Conservation (phyloP, 2,888 invertebrate species). For the Vesta saturnalis region DNA sequence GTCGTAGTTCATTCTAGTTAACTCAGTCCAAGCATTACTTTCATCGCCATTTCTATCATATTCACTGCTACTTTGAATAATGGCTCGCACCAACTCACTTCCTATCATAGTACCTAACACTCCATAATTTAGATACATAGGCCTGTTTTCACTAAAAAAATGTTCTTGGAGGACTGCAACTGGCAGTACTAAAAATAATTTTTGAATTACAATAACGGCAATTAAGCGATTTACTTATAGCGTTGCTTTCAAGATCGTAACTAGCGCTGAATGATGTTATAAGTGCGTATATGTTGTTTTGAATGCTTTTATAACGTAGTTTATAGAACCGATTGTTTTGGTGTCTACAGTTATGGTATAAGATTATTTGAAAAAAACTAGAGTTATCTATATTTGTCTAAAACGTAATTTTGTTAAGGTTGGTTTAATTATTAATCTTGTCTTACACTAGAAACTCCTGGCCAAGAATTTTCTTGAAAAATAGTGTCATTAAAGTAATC, state of each 20-base stretch:
- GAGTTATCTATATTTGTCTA: background rate
- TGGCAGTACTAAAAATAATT: background rate
- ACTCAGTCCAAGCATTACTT: slow-evolving; percentile 91
- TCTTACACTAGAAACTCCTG: slow-evolving; percentile 23
- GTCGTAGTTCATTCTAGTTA: slow-evolving; percentile 83
- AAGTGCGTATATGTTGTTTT: background rate
- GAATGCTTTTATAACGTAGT: background rate
- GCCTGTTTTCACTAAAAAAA: slow-evolving; percentile 89
- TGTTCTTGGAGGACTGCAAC: background rate
- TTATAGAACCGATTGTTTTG: slow-evolving; percentile 1
- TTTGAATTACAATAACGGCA: slow-evolving; percentile 1
- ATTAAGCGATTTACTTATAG: background rate
- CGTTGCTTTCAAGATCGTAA: background rate
- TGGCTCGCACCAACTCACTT: slow-evolving; percentile 92
- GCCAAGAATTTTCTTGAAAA: slow-evolving; percentile 38
- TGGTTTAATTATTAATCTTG: no score
- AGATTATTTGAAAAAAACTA: background rate
- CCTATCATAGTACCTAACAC: slow-evolving; percentile 92
- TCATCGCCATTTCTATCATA: slow-evolving; percentile 92
- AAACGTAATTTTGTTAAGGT: background rate
- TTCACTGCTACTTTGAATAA: slow-evolving; percentile 90
- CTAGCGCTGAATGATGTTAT: no score
- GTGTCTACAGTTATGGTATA: background rate
- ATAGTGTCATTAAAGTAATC: slow-evolving; percentile 44
- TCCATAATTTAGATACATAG: slow-evolving; percentile 91